Evolutionary conservation across 2,113 vertebrate genomes (phyloP).

Genomic region (Oriolus oriolus): DNA sequence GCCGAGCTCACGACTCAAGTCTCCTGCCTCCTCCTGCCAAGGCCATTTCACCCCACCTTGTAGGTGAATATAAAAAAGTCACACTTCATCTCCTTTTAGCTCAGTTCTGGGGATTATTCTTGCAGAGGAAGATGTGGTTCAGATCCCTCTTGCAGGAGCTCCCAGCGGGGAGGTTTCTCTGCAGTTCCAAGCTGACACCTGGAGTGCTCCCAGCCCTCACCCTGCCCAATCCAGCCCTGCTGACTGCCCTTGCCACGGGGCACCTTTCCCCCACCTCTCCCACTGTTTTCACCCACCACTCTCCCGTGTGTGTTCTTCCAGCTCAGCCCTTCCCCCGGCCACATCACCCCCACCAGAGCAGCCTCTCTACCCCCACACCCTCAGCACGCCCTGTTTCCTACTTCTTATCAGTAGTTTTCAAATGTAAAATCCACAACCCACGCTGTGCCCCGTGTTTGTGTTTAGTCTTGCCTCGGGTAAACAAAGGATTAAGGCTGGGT

Average conservation of each 20-base stretch:
- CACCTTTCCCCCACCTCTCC: background rate
- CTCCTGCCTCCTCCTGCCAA: background rate
- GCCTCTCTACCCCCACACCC: background rate
- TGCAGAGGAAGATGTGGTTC: background rate
- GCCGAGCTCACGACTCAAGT: background rate
- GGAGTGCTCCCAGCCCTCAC: background rate
- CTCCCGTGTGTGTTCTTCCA: background rate
- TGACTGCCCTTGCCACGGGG: background rate
- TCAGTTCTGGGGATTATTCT: background rate
- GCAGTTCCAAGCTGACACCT: background rate
- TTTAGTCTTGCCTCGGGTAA: slow-evolving; percentile 35
- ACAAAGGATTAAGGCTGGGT: background rate
- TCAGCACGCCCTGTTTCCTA: background rate
- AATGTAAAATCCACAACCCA: background rate
- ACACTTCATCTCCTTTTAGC: background rate
- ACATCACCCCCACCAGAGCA: background rate
- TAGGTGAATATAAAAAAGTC: background rate
- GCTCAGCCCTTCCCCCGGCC: background rate
- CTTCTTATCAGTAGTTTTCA: background rate
- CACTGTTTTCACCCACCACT: background rate
- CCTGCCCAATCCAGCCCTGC: background rate
- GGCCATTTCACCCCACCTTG: background rate
- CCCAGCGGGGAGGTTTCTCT: fast-evolving
- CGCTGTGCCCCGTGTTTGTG: background rate
- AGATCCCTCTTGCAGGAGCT: background rate